These are phyloP conservation scores for Stegophylla sp. DNA, from an alignment of 2,888 invertebrate species.

Conservation along the genomic window DNA sequence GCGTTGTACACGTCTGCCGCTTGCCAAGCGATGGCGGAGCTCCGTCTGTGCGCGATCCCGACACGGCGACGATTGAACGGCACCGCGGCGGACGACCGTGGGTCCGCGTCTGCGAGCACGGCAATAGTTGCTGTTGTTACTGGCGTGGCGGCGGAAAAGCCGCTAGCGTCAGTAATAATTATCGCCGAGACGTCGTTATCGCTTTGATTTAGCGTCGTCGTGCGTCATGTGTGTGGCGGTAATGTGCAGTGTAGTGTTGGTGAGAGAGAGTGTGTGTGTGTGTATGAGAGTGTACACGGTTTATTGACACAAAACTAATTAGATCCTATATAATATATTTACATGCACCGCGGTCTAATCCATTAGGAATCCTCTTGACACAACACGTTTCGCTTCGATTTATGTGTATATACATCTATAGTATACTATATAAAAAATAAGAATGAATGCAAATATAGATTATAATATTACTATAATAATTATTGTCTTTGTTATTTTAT, in stretches of 20 bases:
- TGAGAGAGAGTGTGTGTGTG: background rate
- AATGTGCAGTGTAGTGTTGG: too few relatives aligned
- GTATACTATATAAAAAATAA: too few relatives aligned
- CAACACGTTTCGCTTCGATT: background rate
- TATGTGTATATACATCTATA: too few relatives aligned
- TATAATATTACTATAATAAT: too few relatives aligned
- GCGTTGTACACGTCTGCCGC: too few relatives aligned
- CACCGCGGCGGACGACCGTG: background rate
- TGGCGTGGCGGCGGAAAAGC: background rate
- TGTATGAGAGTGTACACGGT: background rate
- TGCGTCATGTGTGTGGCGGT: background rate
- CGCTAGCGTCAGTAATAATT: background rate
- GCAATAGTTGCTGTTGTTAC: background rate
- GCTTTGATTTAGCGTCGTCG: slow-evolving; percentile 24
- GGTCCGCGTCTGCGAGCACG: too few relatives aligned
- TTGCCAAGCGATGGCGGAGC: too few relatives aligned
- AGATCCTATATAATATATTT: slow-evolving; percentile 18
- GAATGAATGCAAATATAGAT: too few relatives aligned
- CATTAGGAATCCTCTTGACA: background rate
- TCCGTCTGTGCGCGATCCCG: too few relatives aligned
- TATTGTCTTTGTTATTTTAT: too few relatives aligned
- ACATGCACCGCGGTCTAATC: background rate
- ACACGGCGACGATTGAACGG: background rate
- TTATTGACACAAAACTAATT: slow-evolving; percentile 30
- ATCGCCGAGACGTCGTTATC: slow-evolving; percentile 6